Evolutionary conservation across 1,140 invertebrate genomes (phyloP).

Genomic region (Brachionus manjavacas): DNA sequence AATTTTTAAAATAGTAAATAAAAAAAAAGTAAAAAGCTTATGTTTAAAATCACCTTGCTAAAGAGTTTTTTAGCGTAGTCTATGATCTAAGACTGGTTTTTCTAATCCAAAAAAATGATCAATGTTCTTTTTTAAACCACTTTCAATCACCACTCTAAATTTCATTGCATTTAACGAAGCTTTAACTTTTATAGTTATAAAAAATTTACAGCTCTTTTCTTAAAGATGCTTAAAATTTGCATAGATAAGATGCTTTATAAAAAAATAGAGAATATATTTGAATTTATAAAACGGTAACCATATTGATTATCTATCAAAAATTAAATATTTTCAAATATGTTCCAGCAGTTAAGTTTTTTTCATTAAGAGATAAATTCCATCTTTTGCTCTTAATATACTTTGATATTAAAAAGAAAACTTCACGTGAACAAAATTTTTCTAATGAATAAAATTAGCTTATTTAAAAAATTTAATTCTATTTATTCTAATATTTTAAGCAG

Average conservation of each 20-base stretch:
- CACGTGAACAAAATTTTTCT: background rate
- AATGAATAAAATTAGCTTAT: too few relatives aligned
- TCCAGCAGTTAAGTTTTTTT: background rate
- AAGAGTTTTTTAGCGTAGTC: background rate
- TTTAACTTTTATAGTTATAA: too few relatives aligned
- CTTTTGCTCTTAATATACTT: background rate
- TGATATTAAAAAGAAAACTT: background rate
- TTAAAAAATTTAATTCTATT: too few relatives aligned
- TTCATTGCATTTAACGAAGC: background rate
- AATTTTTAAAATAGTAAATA: too few relatives aligned
- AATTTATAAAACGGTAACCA: background rate
- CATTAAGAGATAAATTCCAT: background rate
- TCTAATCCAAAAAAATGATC: background rate
- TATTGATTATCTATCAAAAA: background rate
- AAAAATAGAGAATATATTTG: background rate
- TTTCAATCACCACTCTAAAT: background rate
- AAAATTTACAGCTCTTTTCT: too few relatives aligned
- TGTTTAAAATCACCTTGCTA: too few relatives aligned
- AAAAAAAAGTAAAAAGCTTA: too few relatives aligned
- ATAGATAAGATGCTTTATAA: background rate
- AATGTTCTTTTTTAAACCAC: background rate
- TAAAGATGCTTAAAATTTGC: background rate
- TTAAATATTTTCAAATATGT: conserved; percentile 1
- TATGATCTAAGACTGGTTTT: background rate
- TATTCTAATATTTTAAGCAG: too few relatives aligned